Evolutionary conservation across 2,797 vertebrate species (phyloP).

Genomic region (Natrix natrix): DNA sequence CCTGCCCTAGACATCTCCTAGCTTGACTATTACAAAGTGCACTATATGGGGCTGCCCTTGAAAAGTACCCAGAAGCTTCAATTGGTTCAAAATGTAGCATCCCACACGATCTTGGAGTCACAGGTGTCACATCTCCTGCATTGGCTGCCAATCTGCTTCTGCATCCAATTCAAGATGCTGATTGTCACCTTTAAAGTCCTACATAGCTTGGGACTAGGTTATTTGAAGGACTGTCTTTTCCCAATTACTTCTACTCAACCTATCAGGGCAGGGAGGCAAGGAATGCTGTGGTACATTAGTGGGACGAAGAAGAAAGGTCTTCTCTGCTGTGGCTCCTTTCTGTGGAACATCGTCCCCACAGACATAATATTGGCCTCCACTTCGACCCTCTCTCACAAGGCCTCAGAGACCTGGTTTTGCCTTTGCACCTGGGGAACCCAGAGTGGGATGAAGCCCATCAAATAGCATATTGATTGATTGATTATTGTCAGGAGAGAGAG

Average conservation of each 20-base stretch:
- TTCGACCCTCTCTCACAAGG: too few species aligned
- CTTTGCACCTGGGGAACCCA: too few species aligned
- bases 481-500: too few species aligned
- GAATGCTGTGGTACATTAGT: not conserved
- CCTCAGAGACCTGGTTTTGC: too few species aligned
- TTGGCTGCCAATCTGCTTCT: not conserved
- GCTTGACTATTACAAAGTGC: not conserved
- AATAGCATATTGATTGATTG: too few species aligned
- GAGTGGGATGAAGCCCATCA: too few species aligned
- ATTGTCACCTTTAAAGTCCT: not conserved
- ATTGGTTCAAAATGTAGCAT: not conserved
- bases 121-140: not conserved
- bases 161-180: not conserved
- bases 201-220: not conserved
- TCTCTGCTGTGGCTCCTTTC: not conserved
- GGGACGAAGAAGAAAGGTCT: not conserved
- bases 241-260: not conserved
- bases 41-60: not conserved
- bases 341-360: too few species aligned
- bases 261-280: not conserved
- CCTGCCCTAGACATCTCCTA: not conserved
- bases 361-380: too few species aligned
- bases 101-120: not conserved
- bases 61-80: not conserved
- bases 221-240: not conserved